Evolutionary conservation across 2,888 invertebrate species (phyloP), one percentile per base, ranked within the genome.

Genomic region (Papilio gigon): DNA sequence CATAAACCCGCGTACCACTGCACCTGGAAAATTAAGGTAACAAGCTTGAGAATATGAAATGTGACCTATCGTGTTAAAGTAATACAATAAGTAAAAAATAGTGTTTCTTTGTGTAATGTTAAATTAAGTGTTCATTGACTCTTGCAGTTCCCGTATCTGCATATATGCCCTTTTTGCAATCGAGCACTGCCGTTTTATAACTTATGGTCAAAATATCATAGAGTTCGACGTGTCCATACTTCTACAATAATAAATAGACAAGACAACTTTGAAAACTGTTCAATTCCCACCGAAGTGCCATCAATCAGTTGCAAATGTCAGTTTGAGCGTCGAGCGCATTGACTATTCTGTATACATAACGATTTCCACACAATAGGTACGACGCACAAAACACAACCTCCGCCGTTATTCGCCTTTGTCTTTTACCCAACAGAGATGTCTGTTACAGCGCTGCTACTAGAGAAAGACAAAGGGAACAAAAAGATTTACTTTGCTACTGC

Each of bases 1-100:
- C 94, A 94, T 0, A 96, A 85, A 0, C 95, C 95, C 5, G 95
- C 93, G 84, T 94, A 95, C 95, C 95, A 95, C 78, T 95, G 94
- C 68, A 93, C 81, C 91, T 91, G 87, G 67, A 86, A 87, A 2
- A 47, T 47, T 11, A 5, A 47, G 1, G 12, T 5, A 22, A 47
- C 11, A 47, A 11, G 22, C 9, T 44, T 44, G 2, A 44, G 3
- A n/a, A n/a, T n/a, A n/a, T n/a, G n/a, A n/a, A n/a, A n/a, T n/a
- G n/a, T n/a, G n/a, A n/a, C n/a, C n/a, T n/a, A n/a, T n/a, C n/a
- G n/a, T n/a, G n/a, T n/a, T n/a, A n/a, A n/a, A n/a, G n/a, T n/a
- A n/a, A n/a, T n/a, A n/a, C n/a, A n/a, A n/a, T n/a, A n/a, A n/a
- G n/a, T n/a, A n/a, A n/a, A n/a, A n/a, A n/a, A n/a, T n/a, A n/a